Evolutionary conservation across 1,140 invertebrate genomes (phyloP), one percentile per base, ranked within the genome.

Genomic region (Eciton burchellii): DNA sequence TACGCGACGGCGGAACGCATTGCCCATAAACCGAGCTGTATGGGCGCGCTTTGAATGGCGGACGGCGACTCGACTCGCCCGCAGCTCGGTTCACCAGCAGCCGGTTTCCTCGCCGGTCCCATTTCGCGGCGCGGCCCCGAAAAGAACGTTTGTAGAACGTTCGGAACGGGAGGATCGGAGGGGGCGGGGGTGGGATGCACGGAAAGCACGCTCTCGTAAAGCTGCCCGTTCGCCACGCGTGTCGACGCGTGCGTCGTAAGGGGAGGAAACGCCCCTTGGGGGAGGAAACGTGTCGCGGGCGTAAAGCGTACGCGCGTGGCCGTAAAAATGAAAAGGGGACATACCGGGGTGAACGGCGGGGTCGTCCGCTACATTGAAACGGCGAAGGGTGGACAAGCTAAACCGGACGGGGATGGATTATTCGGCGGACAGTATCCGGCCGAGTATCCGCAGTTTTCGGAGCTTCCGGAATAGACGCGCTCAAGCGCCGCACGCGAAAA

Each of bases 21-120:
- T 83, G 83, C 76, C 86, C 86, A 85, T 88, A 88, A 88, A 88
- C 65, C 47, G 72, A 88, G 79, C 86, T 88, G 88, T 88, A n/a
- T n/a, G n/a, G 52, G 83, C 86, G 71, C 86, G 87, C 41, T 83
- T 82, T 83, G 86, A 88, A 85, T 88, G 74, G n/a, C n/a, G 63
- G 49, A 52, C 76, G 35, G 43, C 45, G 19, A 54, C n/a, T n/a
- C 21, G 19, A 26, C 43, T 47, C 76, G 12, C 21, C 19, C 59
- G 43, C 57, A 54, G 73, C 73, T 45, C 59, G 35, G 41, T 43
- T n/a, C n/a, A n/a, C n/a, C n/a, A n/a, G n/a, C n/a, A n/a, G 16
- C 65, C 68, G 11, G 24, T 56, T 45, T 43, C 21, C 63, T 70
- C 68, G 68, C 63, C 35, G n/a, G 35, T 35, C 35, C 35, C 26